Conservation (phyloP, 2,797 vertebrate species). For the Cryptoprocta ferox region DNA sequence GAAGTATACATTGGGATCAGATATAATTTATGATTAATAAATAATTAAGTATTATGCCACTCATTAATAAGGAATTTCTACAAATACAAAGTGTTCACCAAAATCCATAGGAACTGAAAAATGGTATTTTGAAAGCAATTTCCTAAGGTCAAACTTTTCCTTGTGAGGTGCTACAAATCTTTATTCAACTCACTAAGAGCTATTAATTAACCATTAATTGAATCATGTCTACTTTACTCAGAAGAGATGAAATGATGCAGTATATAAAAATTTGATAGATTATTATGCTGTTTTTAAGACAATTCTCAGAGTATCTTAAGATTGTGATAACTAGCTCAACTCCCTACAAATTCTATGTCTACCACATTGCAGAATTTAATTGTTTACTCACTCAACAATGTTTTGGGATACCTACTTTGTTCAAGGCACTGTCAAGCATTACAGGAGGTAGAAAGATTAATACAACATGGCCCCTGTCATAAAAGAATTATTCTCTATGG, state of each 20-base stretch:
- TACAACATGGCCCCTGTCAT: not conserved
- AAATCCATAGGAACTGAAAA: not conserved
- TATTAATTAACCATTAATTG: not conserved
- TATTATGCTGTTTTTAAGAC: not conserved
- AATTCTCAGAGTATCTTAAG: not conserved
- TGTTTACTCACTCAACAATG: not conserved
- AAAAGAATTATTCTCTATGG: not conserved
- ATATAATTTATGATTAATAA: conserved; percentile 6
- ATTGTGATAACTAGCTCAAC: not conserved
- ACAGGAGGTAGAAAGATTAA: not conserved
- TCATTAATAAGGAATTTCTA: conserved; percentile 10
- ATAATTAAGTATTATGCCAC: not conserved
- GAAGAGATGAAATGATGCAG: not conserved
- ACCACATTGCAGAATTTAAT: not conserved
- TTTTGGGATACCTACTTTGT: not conserved
- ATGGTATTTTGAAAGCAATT: not conserved
- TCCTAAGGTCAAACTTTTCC: not conserved
- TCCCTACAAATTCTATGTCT: not conserved
- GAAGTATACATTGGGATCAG: not conserved
- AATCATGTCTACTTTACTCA: not conserved
- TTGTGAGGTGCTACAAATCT: not conserved
- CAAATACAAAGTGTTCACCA: not conserved
- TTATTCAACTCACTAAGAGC: not conserved
- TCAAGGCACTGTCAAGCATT: not conserved
- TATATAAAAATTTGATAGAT: not conserved